Evolutionary conservation across 2,888 invertebrate species (phyloP).

Genomic region (Sphinx pinastri): DNA sequence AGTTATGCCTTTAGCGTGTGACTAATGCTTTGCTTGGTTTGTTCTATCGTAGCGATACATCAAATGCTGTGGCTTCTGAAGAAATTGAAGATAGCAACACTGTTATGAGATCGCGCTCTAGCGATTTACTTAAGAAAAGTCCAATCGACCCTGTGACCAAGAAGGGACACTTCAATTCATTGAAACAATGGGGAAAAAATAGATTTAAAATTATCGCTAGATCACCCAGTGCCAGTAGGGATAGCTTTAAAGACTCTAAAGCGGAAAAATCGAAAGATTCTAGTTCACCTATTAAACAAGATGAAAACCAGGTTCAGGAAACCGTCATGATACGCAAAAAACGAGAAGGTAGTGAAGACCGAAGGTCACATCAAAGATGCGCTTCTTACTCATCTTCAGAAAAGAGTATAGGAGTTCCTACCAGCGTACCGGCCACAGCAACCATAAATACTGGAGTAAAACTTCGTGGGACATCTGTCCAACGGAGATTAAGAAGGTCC

Average conservation of each 20-base stretch:
- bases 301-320: conserved; percentile 87
- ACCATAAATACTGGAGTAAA: conserved; percentile 87
- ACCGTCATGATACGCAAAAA: conserved; percentile 86
- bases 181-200: conserved; percentile 94
- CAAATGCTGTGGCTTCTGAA: conserved; percentile 81
- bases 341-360: conserved; percentile 84
- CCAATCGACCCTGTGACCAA: conserved; percentile 82
- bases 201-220: conserved; percentile 89
- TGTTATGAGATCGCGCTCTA: conserved; percentile 88
- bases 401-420: conserved; percentile 86
- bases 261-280: conserved; percentile 70
- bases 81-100: conserved; percentile 79
- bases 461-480: conserved; percentile 89
- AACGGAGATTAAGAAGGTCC: conserved; percentile 87
- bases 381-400: conserved; percentile 91
- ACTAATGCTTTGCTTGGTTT: conserved; percentile 85
- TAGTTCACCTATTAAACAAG: conserved; percentile 68
- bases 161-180: conserved; percentile 89
- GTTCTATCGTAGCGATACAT: conserved; percentile 82
- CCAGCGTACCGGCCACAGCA: conserved; percentile 79
- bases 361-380: conserved; percentile 90
- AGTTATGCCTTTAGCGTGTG: conserved; percentile 81
- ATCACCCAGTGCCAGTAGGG: conserved; percentile 83
- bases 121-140: conserved; percentile 89
- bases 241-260: conserved; percentile 73